These are phyloP conservation scores for Heliconius nattereri DNA, from an alignment of 1,140 invertebrate species.

Conservation along the genomic window DNA sequence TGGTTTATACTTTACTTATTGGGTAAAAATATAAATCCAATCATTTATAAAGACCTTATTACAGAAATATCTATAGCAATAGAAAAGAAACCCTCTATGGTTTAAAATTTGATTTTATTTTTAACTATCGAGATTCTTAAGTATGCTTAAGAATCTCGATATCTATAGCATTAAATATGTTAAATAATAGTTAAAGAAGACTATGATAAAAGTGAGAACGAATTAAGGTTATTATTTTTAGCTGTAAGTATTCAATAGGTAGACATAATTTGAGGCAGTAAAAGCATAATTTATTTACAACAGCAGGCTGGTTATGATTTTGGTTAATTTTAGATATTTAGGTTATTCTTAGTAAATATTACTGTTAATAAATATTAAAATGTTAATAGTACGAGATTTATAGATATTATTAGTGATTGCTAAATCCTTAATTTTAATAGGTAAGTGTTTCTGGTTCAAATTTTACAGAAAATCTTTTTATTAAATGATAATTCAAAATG, in stretches of 20 bases:
- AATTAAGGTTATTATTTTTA: no score
- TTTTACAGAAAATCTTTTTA: no score
- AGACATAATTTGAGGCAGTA: no score
- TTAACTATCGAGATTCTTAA: background rate
- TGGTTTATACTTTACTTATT: slow-evolving; percentile 87
- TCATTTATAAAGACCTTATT: slow-evolving; percentile 82
- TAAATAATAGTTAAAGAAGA: background rate
- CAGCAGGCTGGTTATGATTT: background rate
- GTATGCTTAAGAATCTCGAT: no score
- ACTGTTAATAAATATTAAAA: background rate
- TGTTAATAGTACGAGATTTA: background rate
- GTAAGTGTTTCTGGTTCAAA: no score
- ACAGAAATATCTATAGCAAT: slow-evolving; percentile 71
- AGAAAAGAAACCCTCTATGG: slow-evolving; percentile 55
- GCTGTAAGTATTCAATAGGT: no score
- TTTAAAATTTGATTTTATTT: slow-evolving; percentile 42
- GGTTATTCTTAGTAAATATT: background rate
- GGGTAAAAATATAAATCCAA: slow-evolving; percentile 84
- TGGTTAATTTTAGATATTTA: background rate
- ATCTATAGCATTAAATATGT: background rate
- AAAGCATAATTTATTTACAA: background rate
- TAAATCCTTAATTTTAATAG: no score
- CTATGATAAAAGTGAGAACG: background rate
- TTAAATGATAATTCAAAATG: no score
- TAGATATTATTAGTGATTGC: background rate